phyloP scores from a whole-genome alignment of 2,797 vertebrate genomes.

The Cetoscarus ocellatus region DNA sequence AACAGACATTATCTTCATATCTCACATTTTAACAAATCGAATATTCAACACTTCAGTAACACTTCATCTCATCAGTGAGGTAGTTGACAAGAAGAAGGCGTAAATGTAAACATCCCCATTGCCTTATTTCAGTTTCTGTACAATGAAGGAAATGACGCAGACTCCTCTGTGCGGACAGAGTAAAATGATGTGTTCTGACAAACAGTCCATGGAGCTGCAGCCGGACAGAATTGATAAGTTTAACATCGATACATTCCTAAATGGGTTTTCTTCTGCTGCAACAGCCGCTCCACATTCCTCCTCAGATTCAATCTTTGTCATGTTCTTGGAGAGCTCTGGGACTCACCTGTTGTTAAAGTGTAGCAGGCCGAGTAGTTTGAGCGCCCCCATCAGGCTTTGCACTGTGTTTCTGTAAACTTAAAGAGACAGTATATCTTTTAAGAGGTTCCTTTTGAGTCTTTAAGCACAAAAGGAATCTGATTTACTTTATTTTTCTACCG shows the following conservation, averaged over 20 bases:
- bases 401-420: conserved; percentile 74
- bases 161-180: conserved; percentile 24
- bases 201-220: conserved; percentile 48
- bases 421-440: conserved; percentile 85
- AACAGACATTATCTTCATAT: conserved; percentile 16
- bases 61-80: conserved; percentile 26
- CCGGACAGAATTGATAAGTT: conserved; percentile 29
- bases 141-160: conserved; percentile 30
- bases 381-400: conserved; percentile 64
- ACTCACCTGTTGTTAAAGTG: conserved; percentile 49
- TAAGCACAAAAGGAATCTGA: conserved; percentile 54
- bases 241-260: conserved; percentile 51
- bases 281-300: conserved; percentile 32
- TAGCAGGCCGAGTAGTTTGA: conserved; percentile 61
- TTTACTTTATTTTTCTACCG: conserved; percentile 3
- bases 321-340: conserved; percentile 54
- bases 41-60: conserved; percentile 7
- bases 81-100: conserved; percentile 22
- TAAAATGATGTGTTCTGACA: conserved; percentile 32
- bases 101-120: conserved; percentile 54
- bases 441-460: conserved; percentile 54
- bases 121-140: conserved; percentile 65
- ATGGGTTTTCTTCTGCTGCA: conserved; percentile 35
- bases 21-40: conserved; percentile 25
- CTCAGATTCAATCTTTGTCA: conserved; percentile 17